phyloP scores from a whole-genome alignment of 2,797 vertebrate species.

The Notolabrus celidotus region DNA sequence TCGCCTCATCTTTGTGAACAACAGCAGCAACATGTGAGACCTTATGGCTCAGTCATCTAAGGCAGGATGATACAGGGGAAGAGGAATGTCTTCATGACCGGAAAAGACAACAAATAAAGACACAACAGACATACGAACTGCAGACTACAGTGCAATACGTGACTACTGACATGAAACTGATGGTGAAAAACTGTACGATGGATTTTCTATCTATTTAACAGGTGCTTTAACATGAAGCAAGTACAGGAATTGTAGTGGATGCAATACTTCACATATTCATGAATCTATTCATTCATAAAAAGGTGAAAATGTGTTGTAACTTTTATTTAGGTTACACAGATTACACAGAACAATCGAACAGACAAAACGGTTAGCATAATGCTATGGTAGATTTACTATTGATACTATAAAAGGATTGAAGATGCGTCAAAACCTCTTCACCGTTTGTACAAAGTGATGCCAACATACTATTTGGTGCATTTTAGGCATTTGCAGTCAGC shows the following conservation, averaged over 20 bases:
- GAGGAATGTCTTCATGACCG: not conserved
- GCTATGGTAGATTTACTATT: not conserved
- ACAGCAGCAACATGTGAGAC: constrained; percentile 13
- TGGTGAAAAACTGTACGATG: not conserved
- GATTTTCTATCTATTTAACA: constrained; percentile 30
- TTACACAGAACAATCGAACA: not conserved
- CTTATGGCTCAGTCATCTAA: constrained; percentile 19
- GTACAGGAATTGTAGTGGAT: not conserved
- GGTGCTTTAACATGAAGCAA: constrained; percentile 30
- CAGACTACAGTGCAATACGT: not conserved
- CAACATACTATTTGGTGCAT: too few species aligned
- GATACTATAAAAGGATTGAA: too few species aligned
- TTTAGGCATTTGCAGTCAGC: too few species aligned
- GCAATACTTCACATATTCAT: not conserved
- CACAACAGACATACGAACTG: constrained; percentile 4
- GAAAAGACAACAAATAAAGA: not conserved
- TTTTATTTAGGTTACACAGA: constrained; percentile 19
- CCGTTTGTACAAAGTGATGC: too few species aligned
- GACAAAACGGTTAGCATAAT: not conserved
- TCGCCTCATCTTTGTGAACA: constrained; percentile 8
- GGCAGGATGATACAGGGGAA: not conserved
- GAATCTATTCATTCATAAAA: not conserved
- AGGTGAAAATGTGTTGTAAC: constrained; percentile 18
- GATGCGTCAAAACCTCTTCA: too few species aligned
- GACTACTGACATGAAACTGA: constrained; percentile 1